Percentiles rank a stretch among this genome's conserved stretches.
Evolutionary conservation across 2,797 vertebrate genomes (phyloP).

Genomic region (Coendou prehensilis): DNA sequence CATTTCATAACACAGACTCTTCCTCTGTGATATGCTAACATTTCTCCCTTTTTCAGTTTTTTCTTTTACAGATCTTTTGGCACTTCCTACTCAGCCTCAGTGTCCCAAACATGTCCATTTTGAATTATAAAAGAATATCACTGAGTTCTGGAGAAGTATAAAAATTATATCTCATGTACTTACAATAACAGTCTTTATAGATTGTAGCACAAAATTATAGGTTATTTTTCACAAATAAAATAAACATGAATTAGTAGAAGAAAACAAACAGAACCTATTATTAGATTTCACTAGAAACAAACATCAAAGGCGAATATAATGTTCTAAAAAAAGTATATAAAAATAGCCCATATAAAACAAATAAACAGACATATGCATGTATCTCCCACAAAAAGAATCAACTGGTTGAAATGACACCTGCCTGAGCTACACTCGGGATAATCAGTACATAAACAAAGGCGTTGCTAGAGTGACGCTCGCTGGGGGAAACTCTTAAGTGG

Average conservation of each 20-base stretch:
- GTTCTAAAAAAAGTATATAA: not conserved
- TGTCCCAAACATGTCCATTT: not conserved
- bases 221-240: not conserved
- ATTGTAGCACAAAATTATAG: not conserved
- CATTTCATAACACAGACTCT: not conserved
- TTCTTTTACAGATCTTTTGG: not conserved
- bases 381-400: not conserved
- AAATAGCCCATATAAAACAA: not conserved
- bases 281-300: not conserved
- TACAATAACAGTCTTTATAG: not conserved
- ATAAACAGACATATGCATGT: not conserved
- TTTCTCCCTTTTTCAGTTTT: not conserved
- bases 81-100: not conserved
- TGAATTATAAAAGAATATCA: not conserved
- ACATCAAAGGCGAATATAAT: not conserved
- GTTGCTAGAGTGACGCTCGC: not conserved
- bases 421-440: not conserved
- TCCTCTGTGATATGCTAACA: not conserved
- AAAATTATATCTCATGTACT: not conserved
- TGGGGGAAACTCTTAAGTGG: not conserved
- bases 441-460: not conserved
- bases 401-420: not conserved
- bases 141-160: not conserved
- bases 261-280: not conserved
- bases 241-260: not conserved